phyloP scores from a whole-genome alignment of 2,113 vertebrate species.

The Mesocricetus auratus region DNA sequence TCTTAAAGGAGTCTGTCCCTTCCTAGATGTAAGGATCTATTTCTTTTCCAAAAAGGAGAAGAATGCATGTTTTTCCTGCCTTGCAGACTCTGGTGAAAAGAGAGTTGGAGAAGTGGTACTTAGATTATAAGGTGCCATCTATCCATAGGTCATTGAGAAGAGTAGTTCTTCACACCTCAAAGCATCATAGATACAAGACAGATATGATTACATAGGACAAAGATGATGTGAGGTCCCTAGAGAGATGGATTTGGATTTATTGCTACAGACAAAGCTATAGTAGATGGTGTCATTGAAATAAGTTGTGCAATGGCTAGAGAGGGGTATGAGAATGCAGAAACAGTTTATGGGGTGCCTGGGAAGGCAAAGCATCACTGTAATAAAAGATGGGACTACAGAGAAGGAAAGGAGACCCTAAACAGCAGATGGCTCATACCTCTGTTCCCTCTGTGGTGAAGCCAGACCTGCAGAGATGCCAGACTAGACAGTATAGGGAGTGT shows the following conservation, averaged over 20 bases:
- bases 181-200: not conserved
- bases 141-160: not conserved
- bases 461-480: not conserved
- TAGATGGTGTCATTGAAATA: not conserved
- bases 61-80: not conserved
- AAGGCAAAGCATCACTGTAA: not conserved
- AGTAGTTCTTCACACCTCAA: not conserved
- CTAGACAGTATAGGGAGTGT: rapidly evolving
- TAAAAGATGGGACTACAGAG: not conserved
- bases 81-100: not conserved
- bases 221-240: not conserved
- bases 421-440: too few species aligned
- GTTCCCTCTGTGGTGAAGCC: not conserved
- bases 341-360: not conserved
- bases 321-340: not conserved
- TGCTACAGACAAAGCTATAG: not conserved
- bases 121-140: not conserved
- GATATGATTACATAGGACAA: not conserved
- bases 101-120: not conserved
- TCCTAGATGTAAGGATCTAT: not conserved
- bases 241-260: not conserved
- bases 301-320: not conserved
- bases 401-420: not conserved
- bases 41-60: conserved; percentile 15
- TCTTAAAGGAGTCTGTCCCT: not conserved